Evolutionary conservation across 2,113 vertebrate species (phyloP), one percentile per base, ranked within the genome.

Genomic region (Hippopotamus amphibius): DNA sequence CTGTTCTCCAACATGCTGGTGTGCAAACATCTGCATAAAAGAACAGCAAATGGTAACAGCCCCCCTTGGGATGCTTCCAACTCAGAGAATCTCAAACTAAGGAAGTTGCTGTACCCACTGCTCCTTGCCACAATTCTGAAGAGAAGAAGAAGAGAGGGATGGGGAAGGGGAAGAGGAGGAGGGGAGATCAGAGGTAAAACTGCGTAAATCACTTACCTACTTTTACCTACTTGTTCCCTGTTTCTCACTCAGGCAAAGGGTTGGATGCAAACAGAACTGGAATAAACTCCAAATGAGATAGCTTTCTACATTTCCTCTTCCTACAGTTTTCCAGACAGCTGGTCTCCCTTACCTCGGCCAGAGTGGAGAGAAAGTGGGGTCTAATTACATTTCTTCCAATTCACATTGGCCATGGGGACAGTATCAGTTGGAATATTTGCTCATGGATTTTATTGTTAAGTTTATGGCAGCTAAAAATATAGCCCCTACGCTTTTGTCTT

Each of bases 391-490:
- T 12, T 61, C 57, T 82, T 82, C 63, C 80, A 9, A 82, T 65
- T 92, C 65, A 57, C 71, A 41, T 37, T 22, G 63, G 43, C n/a
- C n/a, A 12, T 4, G 2, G 30, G 84, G 61, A 68, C 71, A 59
- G 3, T 2, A 53, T 55, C 37, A 48, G 48, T 53, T 19, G 48
- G 65, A 48, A 87, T 71, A 41, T 41, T 28, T 74, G 76, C 16
- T 83, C 37, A 48, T 65, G 30, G 46, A 13, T 91, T 63, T 94
- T 83, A 79, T 69, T 33, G 53, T 81, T 50, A 77, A 68, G 53
- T 71, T 94, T 80, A 63, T 17, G 33, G 37, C 14, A 88, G 46
- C 65, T 86, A 57, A 81, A 94, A 95, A 76, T 55, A 21, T 2
- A 79, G 11, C 10, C 37, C 37, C 17, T 71, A 7, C 19, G 77